Conservation (phyloP, 2,113 vertebrate species). For the Myotis yumanensis region DNA sequence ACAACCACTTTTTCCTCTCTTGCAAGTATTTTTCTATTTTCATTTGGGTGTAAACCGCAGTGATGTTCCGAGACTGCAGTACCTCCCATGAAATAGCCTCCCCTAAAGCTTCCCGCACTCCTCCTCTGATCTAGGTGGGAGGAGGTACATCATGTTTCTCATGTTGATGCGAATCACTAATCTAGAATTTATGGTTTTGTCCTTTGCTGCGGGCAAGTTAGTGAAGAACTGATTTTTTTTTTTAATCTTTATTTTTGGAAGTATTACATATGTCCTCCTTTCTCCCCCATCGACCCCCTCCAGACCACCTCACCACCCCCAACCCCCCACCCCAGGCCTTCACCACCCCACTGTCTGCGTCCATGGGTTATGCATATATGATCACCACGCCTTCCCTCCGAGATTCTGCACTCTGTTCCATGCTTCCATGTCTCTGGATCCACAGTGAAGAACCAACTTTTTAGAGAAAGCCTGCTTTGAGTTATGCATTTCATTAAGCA, state of each 20-base stretch:
- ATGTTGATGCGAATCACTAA: not conserved
- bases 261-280: too few relatives aligned
- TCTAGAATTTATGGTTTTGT: not conserved
- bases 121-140: not conserved
- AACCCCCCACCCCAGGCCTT: too few relatives aligned
- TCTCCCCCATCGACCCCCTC: too few relatives aligned
- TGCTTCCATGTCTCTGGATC: too few relatives aligned
- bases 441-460: not conserved
- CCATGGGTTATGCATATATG: too few relatives aligned
- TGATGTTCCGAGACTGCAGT: not conserved
- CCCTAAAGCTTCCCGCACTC: not conserved
- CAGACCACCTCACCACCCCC: too few relatives aligned
- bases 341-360: too few relatives aligned
- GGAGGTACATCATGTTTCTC: not conserved
- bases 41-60: not conserved
- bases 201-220: not conserved
- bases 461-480: not conserved
- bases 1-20: not conserved
- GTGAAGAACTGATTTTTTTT: not conserved
- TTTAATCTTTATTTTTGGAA: too few relatives aligned
- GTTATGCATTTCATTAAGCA: not conserved
- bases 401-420: too few relatives aligned
- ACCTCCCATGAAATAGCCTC: not conserved
- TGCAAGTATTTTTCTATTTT: not conserved
- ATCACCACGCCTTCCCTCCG: too few relatives aligned